These are phyloP conservation scores for Oryzias woworae DNA, from an alignment of 2,113 vertebrate genomes.

Conservation along the genomic window DNA sequence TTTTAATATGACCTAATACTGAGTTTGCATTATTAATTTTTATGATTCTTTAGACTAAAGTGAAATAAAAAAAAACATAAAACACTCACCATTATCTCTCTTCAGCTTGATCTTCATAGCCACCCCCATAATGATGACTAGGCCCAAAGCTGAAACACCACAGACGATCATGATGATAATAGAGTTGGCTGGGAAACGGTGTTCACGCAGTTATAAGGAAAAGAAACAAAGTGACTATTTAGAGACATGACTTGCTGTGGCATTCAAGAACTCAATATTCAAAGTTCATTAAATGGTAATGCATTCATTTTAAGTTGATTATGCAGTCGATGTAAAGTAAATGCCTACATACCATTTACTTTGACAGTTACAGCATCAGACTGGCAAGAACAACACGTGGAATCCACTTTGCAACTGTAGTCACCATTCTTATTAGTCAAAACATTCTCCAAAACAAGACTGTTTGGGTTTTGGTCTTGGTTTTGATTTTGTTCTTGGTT, in stretches of 20 bases:
- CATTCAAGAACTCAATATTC: neutral
- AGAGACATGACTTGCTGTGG: neutral
- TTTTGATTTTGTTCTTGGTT: too few relatives aligned
- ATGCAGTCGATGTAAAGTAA: neutral
- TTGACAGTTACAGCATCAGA: neutral
- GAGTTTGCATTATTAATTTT: too few relatives aligned
- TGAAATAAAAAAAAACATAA: neutral
- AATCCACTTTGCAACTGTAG: constrained; percentile 42
- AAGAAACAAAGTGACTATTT: neutral
- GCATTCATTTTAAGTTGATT: too few relatives aligned
- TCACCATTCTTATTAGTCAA: accelerated
- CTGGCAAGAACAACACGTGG: neutral
- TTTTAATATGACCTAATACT: too few relatives aligned
- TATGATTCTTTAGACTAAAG: neutral
- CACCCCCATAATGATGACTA: constrained; percentile 45
- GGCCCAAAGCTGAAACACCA: constrained; percentile 37
- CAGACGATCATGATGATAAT: constrained; percentile 49
- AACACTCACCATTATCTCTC: constrained; percentile 53
- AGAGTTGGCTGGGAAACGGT: neutral
- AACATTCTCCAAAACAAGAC: accelerated
- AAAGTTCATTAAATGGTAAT: neutral
- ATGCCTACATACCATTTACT: constrained; percentile 23
- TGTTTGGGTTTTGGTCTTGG: neutral
- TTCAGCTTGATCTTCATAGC: constrained; percentile 60
- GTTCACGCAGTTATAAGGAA: neutral